These are phyloP conservation scores for Darevskia mixta DNA, from an alignment of 2,797 vertebrate genomes.

Conservation along the genomic window DNA sequence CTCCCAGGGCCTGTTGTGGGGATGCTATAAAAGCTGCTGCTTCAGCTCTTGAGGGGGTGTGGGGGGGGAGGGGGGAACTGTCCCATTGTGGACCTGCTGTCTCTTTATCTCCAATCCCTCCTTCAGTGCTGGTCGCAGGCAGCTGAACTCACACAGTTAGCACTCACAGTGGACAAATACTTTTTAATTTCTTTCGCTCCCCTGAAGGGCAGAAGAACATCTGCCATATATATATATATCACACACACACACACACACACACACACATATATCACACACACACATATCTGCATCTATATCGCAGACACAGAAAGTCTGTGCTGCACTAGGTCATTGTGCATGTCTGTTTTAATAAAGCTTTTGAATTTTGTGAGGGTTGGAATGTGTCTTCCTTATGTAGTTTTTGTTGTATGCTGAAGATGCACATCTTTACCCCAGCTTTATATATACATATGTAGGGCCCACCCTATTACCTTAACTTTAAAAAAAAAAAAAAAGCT, in stretches of 20 bases:
- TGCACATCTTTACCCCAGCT: too few species aligned
- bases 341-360: background rate
- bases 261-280: background rate
- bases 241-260: background rate
- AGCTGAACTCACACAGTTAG: background rate
- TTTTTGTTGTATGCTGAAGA: too few species aligned
- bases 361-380: background rate
- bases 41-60: background rate
- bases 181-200: background rate
- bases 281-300: too few species aligned
- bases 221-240: background rate
- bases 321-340: background rate
- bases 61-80: too few species aligned
- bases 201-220: conserved; percentile 19
- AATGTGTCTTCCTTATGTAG: background rate
- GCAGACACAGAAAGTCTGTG: too few species aligned
- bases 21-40: background rate
- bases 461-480: too few species aligned
- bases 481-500: too few species aligned
- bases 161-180: background rate
- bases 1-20: background rate
- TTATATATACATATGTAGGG: too few species aligned
- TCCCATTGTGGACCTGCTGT: background rate
- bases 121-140: background rate
- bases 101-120: background rate